Conservation (phyloP, 2,888 invertebrate genomes). For the Schizaphis graminum region DNA sequence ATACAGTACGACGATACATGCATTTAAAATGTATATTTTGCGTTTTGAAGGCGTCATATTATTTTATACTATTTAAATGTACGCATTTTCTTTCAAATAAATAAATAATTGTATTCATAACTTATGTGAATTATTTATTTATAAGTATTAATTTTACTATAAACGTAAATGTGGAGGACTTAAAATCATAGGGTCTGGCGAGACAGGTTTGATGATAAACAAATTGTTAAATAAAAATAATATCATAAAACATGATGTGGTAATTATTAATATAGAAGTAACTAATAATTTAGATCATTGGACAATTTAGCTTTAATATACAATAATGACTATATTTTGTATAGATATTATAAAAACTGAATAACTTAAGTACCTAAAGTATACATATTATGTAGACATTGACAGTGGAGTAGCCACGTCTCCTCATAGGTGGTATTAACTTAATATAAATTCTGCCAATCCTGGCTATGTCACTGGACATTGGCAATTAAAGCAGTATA, state of each 20-base stretch:
- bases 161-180: background rate
- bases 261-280: background rate
- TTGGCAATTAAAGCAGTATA: too few relatives aligned
- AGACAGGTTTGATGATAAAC: background rate
- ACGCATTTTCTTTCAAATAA: background rate
- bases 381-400: too few relatives aligned
- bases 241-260: background rate
- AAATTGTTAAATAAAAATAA: background rate
- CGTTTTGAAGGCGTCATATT: background rate
- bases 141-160: background rate
- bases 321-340: background rate
- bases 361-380: too few relatives aligned
- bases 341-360: too few relatives aligned
- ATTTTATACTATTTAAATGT: background rate
- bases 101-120: background rate
- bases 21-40: background rate
- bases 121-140: background rate
- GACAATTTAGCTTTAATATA: background rate
- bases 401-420: too few relatives aligned
- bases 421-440: too few relatives aligned
- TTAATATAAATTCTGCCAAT: too few relatives aligned
- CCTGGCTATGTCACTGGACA: too few relatives aligned
- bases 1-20: background rate
- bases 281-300: background rate
- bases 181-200: background rate